phyloP scores from a whole-genome alignment of 2,797 vertebrate species.

The Sarcophilus harrisii region DNA sequence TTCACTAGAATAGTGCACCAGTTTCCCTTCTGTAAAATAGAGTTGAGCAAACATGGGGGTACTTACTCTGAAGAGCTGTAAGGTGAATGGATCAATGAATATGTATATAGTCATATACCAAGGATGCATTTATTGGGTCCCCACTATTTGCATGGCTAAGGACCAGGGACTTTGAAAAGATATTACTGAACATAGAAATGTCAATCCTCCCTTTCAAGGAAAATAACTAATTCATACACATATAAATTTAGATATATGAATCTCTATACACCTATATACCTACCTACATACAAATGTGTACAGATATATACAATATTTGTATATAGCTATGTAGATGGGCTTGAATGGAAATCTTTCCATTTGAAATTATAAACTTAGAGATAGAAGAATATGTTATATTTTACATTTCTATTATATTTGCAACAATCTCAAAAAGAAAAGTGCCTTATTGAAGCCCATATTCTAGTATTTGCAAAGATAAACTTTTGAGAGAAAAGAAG shows the following conservation, averaged over 20 bases:
- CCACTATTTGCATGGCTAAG: conserved; percentile 11
- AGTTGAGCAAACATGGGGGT: conserved; percentile 41
- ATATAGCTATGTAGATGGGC: neutral
- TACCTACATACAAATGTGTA: neutral
- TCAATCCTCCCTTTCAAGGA: neutral
- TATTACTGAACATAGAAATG: neutral
- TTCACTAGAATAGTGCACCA: neutral
- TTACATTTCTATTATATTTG: neutral
- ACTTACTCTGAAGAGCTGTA: conserved; percentile 20
- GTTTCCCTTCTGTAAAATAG: conserved; percentile 8
- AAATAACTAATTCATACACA: neutral
- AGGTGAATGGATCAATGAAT: neutral
- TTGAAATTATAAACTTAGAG: conserved; percentile 10
- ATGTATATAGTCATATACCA: neutral
- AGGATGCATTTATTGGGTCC: conserved; percentile 39
- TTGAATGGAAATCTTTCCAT: conserved; percentile 15
- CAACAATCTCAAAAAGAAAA: neutral
- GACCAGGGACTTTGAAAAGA: neutral
- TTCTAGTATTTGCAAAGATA: neutral
- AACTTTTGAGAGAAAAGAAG: conserved; percentile 12
- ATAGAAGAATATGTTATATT: neutral
- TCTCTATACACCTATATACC: neutral
- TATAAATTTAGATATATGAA: neutral
- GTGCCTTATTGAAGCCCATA: neutral
- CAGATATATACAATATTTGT: neutral